A percentile compares a stretch with the other conserved stretches of the same genome.
phyloP scores from a whole-genome alignment of 2,113 vertebrate species.

The Actenoides hombroni region DNA sequence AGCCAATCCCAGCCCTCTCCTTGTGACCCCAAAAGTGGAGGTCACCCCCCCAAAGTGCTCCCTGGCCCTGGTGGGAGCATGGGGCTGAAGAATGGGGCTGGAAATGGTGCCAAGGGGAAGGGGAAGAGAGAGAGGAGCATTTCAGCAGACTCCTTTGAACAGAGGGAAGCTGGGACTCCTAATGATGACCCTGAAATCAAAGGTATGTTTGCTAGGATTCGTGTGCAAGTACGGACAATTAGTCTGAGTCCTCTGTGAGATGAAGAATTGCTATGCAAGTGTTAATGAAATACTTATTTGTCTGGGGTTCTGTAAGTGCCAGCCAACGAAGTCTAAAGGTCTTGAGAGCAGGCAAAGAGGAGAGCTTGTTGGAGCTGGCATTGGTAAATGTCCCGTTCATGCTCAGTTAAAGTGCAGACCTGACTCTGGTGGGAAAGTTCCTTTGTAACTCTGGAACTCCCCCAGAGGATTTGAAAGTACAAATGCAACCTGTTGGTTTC shows the following conservation, averaged over 20 bases:
- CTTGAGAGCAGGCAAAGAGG: neutral
- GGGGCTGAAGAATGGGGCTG: slow-evolving; percentile 96
- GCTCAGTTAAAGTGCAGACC: neutral
- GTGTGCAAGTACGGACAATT: neutral
- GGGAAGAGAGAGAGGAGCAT: slow-evolving; percentile 96
- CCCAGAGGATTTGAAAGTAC: slow-evolving; percentile 8
- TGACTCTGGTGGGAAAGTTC: slow-evolving; percentile 22
- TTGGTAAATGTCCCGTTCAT: neutral
- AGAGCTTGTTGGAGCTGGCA: neutral
- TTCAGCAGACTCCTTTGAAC: slow-evolving; percentile 95
- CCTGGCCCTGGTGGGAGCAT: slow-evolving; percentile 90
- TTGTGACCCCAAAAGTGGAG: slow-evolving; percentile 92
- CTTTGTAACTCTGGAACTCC: neutral
- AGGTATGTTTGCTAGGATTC: slow-evolving; percentile 73
- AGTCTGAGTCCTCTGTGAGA: neutral
- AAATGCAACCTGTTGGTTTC: slow-evolving; percentile 25
- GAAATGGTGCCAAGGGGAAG: slow-evolving; percentile 95
- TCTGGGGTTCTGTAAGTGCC: neutral
- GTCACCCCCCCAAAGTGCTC: slow-evolving; percentile 86
- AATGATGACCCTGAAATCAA: slow-evolving; percentile 90
- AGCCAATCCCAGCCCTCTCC: slow-evolving; percentile 97
- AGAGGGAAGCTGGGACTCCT: slow-evolving; percentile 92
- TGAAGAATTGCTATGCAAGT: neutral
- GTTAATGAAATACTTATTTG: neutral
- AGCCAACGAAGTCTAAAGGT: neutral